These are phyloP conservation scores for Tragulus kanchil DNA, from an alignment of 2,113 vertebrate species.

Conservation along the genomic window DNA sequence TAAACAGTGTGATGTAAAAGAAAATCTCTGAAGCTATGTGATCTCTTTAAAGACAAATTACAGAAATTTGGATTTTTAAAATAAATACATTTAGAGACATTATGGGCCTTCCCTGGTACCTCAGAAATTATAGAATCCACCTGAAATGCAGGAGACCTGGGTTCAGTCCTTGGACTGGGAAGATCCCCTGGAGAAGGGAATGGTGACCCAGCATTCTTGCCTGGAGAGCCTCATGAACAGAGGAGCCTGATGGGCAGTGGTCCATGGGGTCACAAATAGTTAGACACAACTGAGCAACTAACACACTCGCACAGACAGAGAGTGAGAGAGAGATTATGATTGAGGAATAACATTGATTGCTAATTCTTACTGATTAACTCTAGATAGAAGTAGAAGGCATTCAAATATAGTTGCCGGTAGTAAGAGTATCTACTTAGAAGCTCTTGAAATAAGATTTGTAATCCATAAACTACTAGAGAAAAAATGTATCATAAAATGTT, in stretches of 20 bases:
- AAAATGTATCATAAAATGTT: neutral
- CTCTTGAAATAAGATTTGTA: conserved; percentile 4
- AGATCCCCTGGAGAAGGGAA: too few species aligned
- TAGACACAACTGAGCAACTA: too few species aligned
- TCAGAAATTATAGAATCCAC: too few species aligned
- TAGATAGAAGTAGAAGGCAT: conserved; percentile 9
- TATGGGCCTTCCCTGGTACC: too few species aligned
- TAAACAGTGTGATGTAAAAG: neutral
- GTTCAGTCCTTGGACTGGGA: too few species aligned
- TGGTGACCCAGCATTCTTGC: too few species aligned
- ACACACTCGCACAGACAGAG: too few species aligned
- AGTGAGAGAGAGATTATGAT: conserved; percentile 6
- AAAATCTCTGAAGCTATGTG: neutral
- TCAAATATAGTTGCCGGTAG: neutral
- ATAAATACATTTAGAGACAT: neutral
- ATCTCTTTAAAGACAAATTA: neutral
- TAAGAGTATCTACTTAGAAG: neutral
- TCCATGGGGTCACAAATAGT: too few species aligned
- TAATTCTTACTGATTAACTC: neutral
- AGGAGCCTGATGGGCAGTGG: too few species aligned
- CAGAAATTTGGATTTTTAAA: neutral
- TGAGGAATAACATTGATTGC: neutral
- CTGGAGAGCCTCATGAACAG: too few species aligned
- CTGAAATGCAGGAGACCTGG: too few species aligned
- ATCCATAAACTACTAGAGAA: neutral